Evolutionary conservation across 2,888 invertebrate species (phyloP).

Genomic region (Athripsodes cinereus): DNA sequence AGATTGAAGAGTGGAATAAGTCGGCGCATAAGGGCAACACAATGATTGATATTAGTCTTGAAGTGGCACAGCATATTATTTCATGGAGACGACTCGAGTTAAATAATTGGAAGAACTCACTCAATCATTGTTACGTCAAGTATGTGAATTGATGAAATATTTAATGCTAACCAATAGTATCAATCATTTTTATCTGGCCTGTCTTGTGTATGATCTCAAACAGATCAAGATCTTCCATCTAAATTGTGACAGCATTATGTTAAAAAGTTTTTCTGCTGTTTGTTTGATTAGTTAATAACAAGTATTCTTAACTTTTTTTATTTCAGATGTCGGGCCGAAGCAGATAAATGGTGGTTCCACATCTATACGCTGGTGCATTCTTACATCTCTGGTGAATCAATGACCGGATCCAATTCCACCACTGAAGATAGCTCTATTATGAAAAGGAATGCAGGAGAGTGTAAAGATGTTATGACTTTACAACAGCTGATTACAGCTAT

Average conservation of each 20-base stretch:
- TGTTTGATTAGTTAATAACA: no score
- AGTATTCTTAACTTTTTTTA: no score
- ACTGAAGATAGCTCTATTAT: neutral
- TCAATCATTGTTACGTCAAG: constrained; percentile 53
- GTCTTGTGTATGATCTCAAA: no score
- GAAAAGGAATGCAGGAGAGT: neutral
- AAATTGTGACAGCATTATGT: no score
- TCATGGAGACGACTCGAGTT: constrained; percentile 89
- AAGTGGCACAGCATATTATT: constrained; percentile 75
- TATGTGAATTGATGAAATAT: no score
- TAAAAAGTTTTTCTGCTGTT: no score
- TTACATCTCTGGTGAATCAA: constrained; percentile 38
- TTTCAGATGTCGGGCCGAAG: constrained; percentile 56
- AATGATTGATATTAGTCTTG: constrained; percentile 63
- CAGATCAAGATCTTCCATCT: no score
- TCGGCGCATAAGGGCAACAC: constrained; percentile 85
- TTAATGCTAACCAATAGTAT: no score
- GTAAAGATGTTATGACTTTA: constrained; percentile 7
- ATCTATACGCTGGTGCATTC: constrained; percentile 67
- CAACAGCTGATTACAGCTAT: constrained; percentile 49
- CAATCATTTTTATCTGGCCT: neutral
- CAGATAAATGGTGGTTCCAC: constrained; percentile 88
- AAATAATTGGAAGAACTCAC: constrained; percentile 78
- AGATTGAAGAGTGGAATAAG: constrained; percentile 87
- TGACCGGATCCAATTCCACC: neutral